phyloP scores from a whole-genome alignment of 2,797 vertebrate genomes.

The Arctocebus calabarensis region DNA sequence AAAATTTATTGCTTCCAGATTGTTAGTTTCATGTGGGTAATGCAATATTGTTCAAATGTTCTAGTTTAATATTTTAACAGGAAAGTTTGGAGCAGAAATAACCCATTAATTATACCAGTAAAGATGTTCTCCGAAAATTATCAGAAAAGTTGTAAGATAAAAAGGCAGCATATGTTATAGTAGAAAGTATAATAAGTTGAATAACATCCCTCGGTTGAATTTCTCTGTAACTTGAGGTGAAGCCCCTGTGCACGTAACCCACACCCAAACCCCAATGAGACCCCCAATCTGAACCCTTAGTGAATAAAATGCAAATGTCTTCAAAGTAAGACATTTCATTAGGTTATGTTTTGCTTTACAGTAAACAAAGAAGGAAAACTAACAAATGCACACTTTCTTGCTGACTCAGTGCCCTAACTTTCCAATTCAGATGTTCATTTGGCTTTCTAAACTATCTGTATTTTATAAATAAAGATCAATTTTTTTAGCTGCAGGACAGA shows the following conservation, averaged over 20 bases:
- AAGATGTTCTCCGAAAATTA: constrained; percentile 76
- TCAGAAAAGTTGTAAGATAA: constrained; percentile 70
- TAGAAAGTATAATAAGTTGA: constrained; percentile 73
- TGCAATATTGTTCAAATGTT: constrained; percentile 62
- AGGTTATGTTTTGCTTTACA: constrained; percentile 35
- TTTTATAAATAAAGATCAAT: not conserved
- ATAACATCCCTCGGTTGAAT: constrained; percentile 62
- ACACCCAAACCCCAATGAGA: not conserved
- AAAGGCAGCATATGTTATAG: constrained; percentile 67
- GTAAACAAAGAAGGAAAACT: not conserved
- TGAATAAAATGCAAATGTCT: not conserved
- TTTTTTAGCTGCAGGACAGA: constrained; percentile 25
- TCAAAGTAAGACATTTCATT: not conserved
- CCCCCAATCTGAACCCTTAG: not conserved
- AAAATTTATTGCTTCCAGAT: constrained; percentile 73
- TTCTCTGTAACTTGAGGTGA: constrained; percentile 69
- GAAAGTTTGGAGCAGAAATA: constrained; percentile 68
- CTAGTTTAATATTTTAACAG: constrained; percentile 72
- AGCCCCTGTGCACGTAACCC: not conserved
- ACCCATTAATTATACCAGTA: constrained; percentile 61
- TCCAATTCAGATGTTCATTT: not conserved
- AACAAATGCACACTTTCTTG: not conserved
- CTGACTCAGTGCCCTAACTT: not conserved
- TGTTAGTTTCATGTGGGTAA: constrained; percentile 75
- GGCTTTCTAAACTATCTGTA: not conserved